A percentile compares a stretch with the other conserved stretches of the same genome.
These are phyloP conservation scores for Aptenodytes forsteri DNA, from an alignment of 2,113 vertebrate species.

Conservation along the genomic window DNA sequence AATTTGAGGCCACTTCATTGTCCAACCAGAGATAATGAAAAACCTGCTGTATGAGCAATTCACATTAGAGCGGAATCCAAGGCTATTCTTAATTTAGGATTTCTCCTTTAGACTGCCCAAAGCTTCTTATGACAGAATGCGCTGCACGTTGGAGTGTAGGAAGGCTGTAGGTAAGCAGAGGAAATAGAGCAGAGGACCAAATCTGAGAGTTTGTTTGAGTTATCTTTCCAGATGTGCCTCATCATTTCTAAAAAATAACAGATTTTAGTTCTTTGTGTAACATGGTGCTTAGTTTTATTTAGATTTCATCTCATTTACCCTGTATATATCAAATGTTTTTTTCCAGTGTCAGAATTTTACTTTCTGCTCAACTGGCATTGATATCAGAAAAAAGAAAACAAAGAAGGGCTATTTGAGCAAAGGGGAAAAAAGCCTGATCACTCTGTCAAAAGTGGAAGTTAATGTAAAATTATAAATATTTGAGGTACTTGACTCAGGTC, in stretches of 20 bases:
- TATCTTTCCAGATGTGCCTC: not conserved
- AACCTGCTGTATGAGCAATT: not conserved
- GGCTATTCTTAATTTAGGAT: not conserved
- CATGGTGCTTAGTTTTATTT: not conserved
- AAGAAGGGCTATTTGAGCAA: not conserved
- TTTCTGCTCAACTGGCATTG: not conserved
- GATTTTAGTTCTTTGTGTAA: not conserved
- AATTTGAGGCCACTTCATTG: not conserved
- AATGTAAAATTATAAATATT: not conserved
- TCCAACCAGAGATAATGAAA: not conserved
- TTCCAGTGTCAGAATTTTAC: not conserved
- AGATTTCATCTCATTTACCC: not conserved
- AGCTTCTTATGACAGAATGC: not conserved
- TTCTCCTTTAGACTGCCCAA: not conserved
- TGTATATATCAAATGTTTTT: not conserved
- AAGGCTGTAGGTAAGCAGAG: not conserved
- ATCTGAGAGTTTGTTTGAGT: not conserved
- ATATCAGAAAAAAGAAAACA: not conserved
- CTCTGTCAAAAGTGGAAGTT: not conserved
- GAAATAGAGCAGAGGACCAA: not conserved
- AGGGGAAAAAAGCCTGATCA: not conserved
- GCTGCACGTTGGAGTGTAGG: not conserved
- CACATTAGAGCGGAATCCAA: not conserved
- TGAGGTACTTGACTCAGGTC: not conserved
- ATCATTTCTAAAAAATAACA: not conserved